Conservation (phyloP, 2,113 vertebrate species). For the Lophius piscatorius region DNA sequence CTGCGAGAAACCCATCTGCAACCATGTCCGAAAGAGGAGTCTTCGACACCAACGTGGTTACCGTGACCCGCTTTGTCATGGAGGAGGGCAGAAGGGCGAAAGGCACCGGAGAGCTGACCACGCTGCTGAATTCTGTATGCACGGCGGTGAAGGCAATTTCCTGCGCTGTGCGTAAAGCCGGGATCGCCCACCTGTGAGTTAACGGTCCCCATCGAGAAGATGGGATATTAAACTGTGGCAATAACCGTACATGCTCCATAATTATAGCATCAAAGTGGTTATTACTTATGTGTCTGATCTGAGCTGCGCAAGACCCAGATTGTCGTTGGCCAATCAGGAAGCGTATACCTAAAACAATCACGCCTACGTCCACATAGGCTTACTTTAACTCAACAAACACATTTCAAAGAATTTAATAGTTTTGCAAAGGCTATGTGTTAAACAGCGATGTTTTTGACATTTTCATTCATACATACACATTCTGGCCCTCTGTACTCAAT, state of each 20-base stretch:
- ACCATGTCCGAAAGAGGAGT: slow-evolving; percentile 85
- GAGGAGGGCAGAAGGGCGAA: slow-evolving; percentile 89
- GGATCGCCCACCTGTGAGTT: slow-evolving; percentile 92
- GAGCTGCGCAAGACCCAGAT: slow-evolving; percentile 34
- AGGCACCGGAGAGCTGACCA: slow-evolving; percentile 91
- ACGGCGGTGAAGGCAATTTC: slow-evolving; percentile 95
- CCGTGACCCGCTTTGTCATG: slow-evolving; percentile 92
- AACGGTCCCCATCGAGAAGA: neutral
- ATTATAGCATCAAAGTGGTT: no score
- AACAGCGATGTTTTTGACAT: no score
- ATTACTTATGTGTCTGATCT: no score
- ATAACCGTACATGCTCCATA: no score
- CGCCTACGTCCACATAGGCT: slow-evolving; percentile 15
- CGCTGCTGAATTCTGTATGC: slow-evolving; percentile 90
- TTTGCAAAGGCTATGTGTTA: no score
- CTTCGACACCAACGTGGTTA: slow-evolving; percentile 92
- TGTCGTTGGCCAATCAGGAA: slow-evolving; percentile 34
- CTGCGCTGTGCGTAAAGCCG: slow-evolving; percentile 92
- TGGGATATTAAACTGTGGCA: no score
- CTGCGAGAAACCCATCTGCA: neutral
- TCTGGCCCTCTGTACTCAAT: no score
- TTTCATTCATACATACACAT: no score
- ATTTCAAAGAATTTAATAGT: no score
- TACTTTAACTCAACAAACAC: no score
- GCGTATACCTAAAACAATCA: slow-evolving; percentile 7